Evolutionary conservation across 2,113 vertebrate species (phyloP).

Genomic region (Balaeniceps rex): DNA sequence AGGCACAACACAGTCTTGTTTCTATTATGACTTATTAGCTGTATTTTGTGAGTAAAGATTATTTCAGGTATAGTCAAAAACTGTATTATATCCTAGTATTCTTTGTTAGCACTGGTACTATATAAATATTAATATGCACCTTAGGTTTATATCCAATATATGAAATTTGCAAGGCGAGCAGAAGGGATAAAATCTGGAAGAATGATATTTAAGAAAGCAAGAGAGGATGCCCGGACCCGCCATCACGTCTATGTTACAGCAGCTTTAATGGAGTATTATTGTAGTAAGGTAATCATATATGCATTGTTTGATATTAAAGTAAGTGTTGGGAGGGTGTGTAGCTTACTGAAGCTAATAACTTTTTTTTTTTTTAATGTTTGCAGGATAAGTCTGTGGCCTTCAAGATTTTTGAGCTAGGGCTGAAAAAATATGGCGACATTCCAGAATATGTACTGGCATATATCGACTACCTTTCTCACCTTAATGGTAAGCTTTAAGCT

Average conservation of each 20-base stretch:
- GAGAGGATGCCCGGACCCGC: constrained; percentile 92
- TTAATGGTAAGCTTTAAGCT: constrained; percentile 86
- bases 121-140: neutral
- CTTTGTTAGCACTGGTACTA: neutral
- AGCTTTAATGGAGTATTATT: constrained; percentile 99
- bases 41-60: neutral
- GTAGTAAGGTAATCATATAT: constrained; percentile 87
- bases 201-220: constrained; percentile 98
- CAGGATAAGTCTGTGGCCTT: constrained; percentile 99
- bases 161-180: constrained; percentile 98
- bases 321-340: neutral
- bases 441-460: constrained; percentile 98
- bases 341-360: neutral
- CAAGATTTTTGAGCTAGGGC: constrained; percentile 98
- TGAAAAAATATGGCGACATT: constrained; percentile 99
- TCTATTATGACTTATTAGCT: neutral
- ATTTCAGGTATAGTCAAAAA: neutral
- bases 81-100: neutral
- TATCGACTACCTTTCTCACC: constrained; percentile 98
- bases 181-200: constrained; percentile 98
- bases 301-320: neutral
- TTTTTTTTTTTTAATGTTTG: neutral
- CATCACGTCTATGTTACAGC: constrained; percentile 98
- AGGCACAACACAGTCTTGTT: neutral
- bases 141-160: constrained; percentile 97